Conservation (phyloP, 2,113 vertebrate species). For the Chelonoidis abingdonii region DNA sequence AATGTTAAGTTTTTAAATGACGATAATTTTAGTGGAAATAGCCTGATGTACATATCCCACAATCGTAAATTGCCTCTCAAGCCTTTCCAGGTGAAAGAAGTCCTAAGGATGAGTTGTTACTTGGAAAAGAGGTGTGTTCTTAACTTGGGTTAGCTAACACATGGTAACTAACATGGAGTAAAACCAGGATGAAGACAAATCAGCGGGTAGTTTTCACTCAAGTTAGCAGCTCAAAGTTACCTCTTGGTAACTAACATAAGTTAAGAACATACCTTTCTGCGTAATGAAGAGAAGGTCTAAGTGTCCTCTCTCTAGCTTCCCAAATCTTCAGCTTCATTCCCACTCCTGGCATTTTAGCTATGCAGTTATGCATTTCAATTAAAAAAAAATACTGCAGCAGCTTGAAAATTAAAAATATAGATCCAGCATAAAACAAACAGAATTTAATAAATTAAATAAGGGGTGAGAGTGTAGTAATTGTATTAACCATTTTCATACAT, state of each 20-base stretch:
- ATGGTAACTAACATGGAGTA: neutral
- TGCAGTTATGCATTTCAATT: neutral
- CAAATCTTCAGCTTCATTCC: neutral
- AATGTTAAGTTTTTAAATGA: neutral
- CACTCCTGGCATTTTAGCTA: neutral
- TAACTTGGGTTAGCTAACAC: neutral
- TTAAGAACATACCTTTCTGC: neutral
- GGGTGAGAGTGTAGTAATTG: neutral
- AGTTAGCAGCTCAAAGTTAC: neutral
- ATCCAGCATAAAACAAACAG: neutral
- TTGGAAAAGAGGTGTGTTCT: neutral
- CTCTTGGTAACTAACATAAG: neutral
- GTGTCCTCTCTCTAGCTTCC: neutral
- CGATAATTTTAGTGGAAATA: neutral
- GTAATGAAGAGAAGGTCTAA: neutral
- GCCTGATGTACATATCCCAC: neutral
- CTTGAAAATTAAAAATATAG: neutral
- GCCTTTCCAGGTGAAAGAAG: neutral
- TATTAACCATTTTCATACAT: neutral
- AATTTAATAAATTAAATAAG: neutral
- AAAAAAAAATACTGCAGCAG: neutral
- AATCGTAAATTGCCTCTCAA: neutral
- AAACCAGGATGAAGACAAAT: neutral
- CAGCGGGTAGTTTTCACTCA: neutral
- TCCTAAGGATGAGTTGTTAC: neutral